A percentile compares a stretch with the other conserved stretches of the same genome.
Evolutionary conservation across 2,888 invertebrate species (phyloP).

Genomic region (Cremastinae sp.): DNA sequence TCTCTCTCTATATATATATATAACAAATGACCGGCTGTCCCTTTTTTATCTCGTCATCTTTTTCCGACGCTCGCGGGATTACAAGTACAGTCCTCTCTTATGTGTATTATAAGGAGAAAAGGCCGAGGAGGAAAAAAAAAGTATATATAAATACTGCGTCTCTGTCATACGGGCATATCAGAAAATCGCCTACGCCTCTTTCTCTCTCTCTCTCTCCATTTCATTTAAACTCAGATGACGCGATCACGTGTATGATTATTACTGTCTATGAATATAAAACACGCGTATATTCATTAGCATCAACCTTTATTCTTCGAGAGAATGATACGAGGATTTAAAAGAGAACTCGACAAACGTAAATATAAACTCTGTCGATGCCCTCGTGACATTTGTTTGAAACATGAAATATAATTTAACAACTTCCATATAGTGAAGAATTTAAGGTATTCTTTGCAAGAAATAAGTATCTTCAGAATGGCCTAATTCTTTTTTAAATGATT

Average conservation of each 20-base stretch:
- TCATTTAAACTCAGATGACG: slow-evolving; percentile 44
- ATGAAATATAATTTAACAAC: too few relatives aligned
- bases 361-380: too few relatives aligned
- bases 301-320: slow-evolving; percentile 13
- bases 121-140: slow-evolving; percentile 38
- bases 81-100: slow-evolving; percentile 25
- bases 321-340: slow-evolving; percentile 6
- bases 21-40: slow-evolving; percentile 69
- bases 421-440: too few relatives aligned
- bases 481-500: too few relatives aligned
- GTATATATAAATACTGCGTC: slow-evolving; percentile 32
- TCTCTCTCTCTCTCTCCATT: too few relatives aligned
- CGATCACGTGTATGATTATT: slow-evolving; percentile 51
- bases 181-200: slow-evolving; percentile 65
- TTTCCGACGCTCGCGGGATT: slow-evolving; percentile 9
- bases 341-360: not conserved
- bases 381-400: too few relatives aligned
- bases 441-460: too few relatives aligned
- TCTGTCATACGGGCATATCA: slow-evolving; percentile 63
- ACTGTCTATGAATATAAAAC: slow-evolving; percentile 53
- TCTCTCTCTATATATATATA: too few relatives aligned
- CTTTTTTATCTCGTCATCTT: slow-evolving; percentile 52
- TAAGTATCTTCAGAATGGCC: too few relatives aligned
- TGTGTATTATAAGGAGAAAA: slow-evolving; percentile 26
- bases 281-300: slow-evolving; percentile 33